A percentile compares a stretch with the other conserved stretches of the same genome.
Conservation (phyloP, 2,888 invertebrate genomes). For the Calephelis perditalis region DNA sequence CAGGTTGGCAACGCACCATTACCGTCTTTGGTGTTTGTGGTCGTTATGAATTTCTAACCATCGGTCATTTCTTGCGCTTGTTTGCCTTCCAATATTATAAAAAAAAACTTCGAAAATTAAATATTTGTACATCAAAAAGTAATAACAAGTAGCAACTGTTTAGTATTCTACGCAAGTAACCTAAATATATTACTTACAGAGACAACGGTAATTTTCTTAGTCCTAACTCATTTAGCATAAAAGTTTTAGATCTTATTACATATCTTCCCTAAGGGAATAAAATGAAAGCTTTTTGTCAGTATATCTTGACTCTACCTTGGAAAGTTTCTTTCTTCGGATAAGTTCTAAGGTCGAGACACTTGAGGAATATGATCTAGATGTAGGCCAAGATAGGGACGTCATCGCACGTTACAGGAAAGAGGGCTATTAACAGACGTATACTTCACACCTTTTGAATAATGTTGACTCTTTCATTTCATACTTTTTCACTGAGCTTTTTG, state of each 20-base stretch:
- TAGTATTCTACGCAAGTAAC: too few relatives aligned
- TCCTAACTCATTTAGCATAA: too few relatives aligned
- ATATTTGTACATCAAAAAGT: too few relatives aligned
- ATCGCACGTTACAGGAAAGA: conserved; percentile 54
- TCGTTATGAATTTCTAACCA: too few relatives aligned
- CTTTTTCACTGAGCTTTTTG: conserved; percentile 24
- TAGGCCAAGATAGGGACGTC: conserved; percentile 64
- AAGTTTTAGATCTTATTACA: background rate
- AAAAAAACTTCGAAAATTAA: too few relatives aligned
- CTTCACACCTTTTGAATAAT: conserved; percentile 66
- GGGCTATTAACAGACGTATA: conserved; percentile 51
- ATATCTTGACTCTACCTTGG: conserved; percentile 22
- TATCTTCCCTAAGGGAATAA: background rate
- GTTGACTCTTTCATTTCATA: conserved; percentile 41
- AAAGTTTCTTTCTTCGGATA: conserved; percentile 23
- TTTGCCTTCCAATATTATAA: too few relatives aligned
- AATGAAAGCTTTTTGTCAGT: background rate
- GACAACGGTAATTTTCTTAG: too few relatives aligned
- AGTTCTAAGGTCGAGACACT: conserved; percentile 27
- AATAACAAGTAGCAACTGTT: too few relatives aligned
- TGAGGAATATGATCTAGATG: conserved; percentile 43
- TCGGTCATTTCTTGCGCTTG: too few relatives aligned
- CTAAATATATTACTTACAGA: too few relatives aligned
- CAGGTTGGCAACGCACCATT: too few relatives aligned
- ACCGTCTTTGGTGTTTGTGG: too few relatives aligned